These are phyloP conservation scores for Lasioglossum figueresi DNA, from an alignment of 2,888 invertebrate genomes.

Conservation along the genomic window DNA sequence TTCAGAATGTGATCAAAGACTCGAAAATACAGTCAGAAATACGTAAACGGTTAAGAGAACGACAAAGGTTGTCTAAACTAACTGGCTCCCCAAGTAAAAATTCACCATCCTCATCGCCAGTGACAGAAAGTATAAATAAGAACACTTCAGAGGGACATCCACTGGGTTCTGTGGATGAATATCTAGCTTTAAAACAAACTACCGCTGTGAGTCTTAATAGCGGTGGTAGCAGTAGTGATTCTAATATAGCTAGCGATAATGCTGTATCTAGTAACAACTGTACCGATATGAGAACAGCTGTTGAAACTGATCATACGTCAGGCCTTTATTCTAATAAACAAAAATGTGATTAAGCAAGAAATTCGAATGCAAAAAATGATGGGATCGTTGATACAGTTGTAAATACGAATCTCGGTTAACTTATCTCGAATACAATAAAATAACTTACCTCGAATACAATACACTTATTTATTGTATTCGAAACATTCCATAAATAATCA, in stretches of 20 bases:
- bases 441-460: slow-evolving; percentile 14
- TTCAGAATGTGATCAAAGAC: slow-evolving; percentile 82
- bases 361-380: not conserved
- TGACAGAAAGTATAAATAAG: slow-evolving; percentile 42
- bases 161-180: slow-evolving; percentile 82
- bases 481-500: not conserved
- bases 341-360: slow-evolving; percentile 8
- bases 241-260: slow-evolving; percentile 13
- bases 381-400: not conserved
- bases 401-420: slow-evolving; percentile 32
- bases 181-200: slow-evolving; percentile 78
- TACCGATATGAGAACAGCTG: slow-evolving; percentile 12
- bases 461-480: not conserved
- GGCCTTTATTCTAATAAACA: slow-evolving; percentile 1
- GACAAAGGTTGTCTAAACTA: slow-evolving; percentile 79
- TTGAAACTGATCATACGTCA: not conserved
- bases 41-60: slow-evolving; percentile 81
- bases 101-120: slow-evolving; percentile 29
- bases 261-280: not conserved
- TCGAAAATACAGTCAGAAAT: slow-evolving; percentile 83
- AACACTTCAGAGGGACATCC: slow-evolving; percentile 67
- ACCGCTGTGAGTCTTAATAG: slow-evolving; percentile 17
- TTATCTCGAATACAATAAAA: not conserved
- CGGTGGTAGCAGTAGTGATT: slow-evolving; percentile 28
- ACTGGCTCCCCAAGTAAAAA: slow-evolving; percentile 73